Percentiles rank a stretch among this genome's conserved stretches.
These are phyloP conservation scores for Mesopsocus fuscifrons DNA, from an alignment of 2,888 invertebrate genomes.

Conservation along the genomic window DNA sequence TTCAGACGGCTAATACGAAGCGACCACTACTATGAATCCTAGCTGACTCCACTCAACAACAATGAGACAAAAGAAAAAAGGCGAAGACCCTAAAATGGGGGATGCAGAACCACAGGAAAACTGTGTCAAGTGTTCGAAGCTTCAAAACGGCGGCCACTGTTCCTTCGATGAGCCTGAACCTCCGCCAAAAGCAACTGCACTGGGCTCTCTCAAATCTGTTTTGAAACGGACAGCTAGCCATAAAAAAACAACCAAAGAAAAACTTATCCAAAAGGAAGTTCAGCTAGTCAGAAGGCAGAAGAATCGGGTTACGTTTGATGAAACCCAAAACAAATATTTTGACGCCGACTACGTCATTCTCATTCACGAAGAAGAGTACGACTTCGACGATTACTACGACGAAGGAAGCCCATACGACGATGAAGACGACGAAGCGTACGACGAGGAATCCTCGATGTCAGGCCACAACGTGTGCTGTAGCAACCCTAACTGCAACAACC, in stretches of 20 bases:
- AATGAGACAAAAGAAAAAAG: slow-evolving; percentile 6
- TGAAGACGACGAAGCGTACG: slow-evolving; percentile 19
- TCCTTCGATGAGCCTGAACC: slow-evolving; percentile 1
- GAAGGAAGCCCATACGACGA: slow-evolving; percentile 23
- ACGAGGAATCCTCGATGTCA: slow-evolving; percentile 12
- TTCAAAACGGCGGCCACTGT: slow-evolving; percentile 6
- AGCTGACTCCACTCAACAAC: no score
- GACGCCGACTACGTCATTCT: slow-evolving; percentile 84
- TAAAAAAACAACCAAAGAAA: slow-evolving; percentile 3
- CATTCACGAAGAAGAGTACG: slow-evolving; percentile 72
- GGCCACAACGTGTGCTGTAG: slow-evolving; percentile 7
- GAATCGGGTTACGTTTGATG: slow-evolving; percentile 72
- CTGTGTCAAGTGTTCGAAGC: slow-evolving; percentile 3
- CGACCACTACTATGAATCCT: no score
- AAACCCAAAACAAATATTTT: slow-evolving; percentile 76
- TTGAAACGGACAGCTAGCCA: not conserved
- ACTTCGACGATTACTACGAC: slow-evolving; percentile 37
- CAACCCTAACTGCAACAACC: slow-evolving; percentile 7
- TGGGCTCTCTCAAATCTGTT: slow-evolving; percentile 6
- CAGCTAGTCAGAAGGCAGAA: slow-evolving; percentile 32
- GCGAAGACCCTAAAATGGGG: not conserved
- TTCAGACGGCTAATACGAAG: no score
- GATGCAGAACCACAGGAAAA: slow-evolving; percentile 1
- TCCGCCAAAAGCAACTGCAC: not conserved
- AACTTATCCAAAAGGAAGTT: slow-evolving; percentile 2